phyloP scores from a whole-genome alignment of 2,888 invertebrate genomes.

The Agapostemon virescens region DNA sequence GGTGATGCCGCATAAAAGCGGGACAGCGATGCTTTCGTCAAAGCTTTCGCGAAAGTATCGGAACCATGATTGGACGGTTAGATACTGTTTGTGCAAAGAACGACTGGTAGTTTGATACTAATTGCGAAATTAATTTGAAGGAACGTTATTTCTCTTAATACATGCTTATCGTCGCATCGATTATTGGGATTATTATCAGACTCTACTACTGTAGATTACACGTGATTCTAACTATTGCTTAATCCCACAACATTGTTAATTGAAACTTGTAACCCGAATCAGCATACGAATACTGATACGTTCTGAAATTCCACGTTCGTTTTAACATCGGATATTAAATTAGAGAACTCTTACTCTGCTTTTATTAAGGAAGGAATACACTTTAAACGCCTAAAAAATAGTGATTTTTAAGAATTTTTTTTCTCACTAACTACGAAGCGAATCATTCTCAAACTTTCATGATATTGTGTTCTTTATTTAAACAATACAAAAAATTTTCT shows the following conservation, averaged over 20 bases:
- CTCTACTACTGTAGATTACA: background rate
- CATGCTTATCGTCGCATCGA: background rate
- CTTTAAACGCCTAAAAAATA: too few species aligned
- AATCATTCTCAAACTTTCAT: too few species aligned
- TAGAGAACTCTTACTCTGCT: too few species aligned
- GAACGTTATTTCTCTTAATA: background rate
- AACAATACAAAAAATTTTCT: too few species aligned
- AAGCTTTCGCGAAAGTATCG: background rate
- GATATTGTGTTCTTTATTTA: too few species aligned
- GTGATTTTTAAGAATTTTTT: too few species aligned
- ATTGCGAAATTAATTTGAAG: background rate
- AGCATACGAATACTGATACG: background rate
- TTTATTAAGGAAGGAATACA: too few species aligned
- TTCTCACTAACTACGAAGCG: too few species aligned
- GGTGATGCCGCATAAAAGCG: slow-evolving; percentile 1
- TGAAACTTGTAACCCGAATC: background rate
- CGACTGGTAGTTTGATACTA: background rate
- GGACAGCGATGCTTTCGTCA: background rate
- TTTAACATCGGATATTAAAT: background rate
- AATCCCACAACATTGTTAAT: background rate
- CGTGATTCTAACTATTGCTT: background rate
- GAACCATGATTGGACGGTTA: slow-evolving; percentile 16
- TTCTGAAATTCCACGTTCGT: background rate
- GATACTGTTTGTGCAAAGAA: background rate
- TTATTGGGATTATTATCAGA: background rate